phyloP scores from a whole-genome alignment of 23 tunicate genomes.

The Clavelina lepadiformis region DNA sequence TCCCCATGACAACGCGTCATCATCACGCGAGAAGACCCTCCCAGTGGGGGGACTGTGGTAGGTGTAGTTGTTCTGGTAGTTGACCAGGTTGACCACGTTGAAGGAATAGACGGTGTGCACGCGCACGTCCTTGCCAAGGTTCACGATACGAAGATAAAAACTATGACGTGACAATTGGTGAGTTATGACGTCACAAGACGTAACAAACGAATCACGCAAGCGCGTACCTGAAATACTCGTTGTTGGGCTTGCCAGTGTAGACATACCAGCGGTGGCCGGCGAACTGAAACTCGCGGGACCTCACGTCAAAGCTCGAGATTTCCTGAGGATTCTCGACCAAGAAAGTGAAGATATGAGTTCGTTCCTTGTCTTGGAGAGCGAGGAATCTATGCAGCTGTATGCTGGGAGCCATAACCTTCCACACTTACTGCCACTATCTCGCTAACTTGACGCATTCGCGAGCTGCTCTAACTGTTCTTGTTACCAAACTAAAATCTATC shows the following conservation, averaged over 20 bases:
- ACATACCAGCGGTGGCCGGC: conserved; percentile 99
- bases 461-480: too few relatives aligned
- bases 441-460: too few relatives aligned
- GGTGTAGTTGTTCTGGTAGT: conserved; percentile 86
- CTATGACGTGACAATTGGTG: conserved; percentile 14
- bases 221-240: conserved; percentile 87
- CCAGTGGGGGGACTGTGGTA: conserved; percentile 96
- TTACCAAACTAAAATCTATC: too few relatives aligned
- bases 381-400: conserved; percentile 95
- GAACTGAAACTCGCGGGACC: conserved; percentile 90
- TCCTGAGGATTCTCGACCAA: conserved; percentile 98
- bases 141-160: conserved; percentile 90
- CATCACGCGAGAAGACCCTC: conserved; percentile 71
- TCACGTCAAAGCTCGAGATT: conserved; percentile 87
- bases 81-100: conserved; percentile 78
- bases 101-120: conserved; percentile 90
- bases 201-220: neutral
- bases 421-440: too few relatives aligned
- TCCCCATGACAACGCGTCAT: conserved; percentile 99
- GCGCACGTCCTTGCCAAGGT: conserved; percentile 86
- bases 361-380: conserved; percentile 83
- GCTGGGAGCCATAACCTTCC: conserved; percentile 91
- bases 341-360: conserved; percentile 89
- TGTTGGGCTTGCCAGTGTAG: conserved; percentile 92
- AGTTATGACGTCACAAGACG: neutral